Evolutionary conservation across 92 coral and sea anemone genomes (phyloP), one percentile per base, ranked within the genome.

Genomic region (Palythoa grandiflora): DNA sequence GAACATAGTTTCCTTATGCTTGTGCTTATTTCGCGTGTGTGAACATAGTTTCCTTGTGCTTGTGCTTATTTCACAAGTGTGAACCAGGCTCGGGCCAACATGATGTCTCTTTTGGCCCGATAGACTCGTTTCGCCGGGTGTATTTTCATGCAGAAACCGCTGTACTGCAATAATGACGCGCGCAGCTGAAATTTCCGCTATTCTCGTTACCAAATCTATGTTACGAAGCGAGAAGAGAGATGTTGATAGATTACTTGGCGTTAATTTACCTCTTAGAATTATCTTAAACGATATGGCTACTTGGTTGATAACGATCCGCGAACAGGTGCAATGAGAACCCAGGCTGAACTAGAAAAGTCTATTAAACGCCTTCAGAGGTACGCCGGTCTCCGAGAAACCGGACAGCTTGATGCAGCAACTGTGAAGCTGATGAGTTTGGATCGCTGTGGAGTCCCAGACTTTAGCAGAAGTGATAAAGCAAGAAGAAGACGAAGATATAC

Each of bases 361-460:
- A 78, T 90, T 15, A 87, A 80, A 88, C 88, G 35, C 5, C 91
- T 94, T 75, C 96, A 94, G 81, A 89, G 89, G 50, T 92, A 89
- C 59, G 96, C 94, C 5, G 90, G 92, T 16, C 85, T 94, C 14
- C 71, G 86, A 11, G 96, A 89, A 37, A 94, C 96, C 1, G 94
- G 96, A 0, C 52, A 57, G 37, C 74, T 94, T 9, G 94, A 94
- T 68, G 90, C 87, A 53, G 92, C 88, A 28, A 94, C 96, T 15
- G 79, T 92, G 13, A 68, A 85, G 11, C 63, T 89, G 59, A 91
- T 94, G 83, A 87, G 85, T 52, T 76, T 87, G 17, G 94, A 93
- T 19, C 92, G 96, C 14, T 94, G 96, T 61, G 96, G 96, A 1
- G 94, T 89, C 20, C 83, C 87, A 63, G 96, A 94, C 75, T 92